These are phyloP conservation scores for Sturnus vulgaris DNA, from an alignment of 2,113 vertebrate species.

Conservation along the genomic window DNA sequence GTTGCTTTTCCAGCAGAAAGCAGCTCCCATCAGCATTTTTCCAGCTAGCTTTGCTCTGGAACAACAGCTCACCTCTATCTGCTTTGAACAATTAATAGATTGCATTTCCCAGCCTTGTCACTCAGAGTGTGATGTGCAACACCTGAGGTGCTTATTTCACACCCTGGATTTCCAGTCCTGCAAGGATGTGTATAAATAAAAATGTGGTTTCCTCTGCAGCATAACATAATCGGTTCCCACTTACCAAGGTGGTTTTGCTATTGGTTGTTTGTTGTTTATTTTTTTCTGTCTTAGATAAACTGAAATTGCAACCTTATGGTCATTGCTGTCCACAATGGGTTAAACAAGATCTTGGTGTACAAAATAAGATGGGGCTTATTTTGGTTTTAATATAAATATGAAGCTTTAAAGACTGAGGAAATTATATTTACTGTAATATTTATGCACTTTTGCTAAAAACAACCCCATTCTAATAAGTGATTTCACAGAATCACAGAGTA, in stretches of 20 bases:
- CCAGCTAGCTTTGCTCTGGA: not conserved
- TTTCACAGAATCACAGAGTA: not conserved
- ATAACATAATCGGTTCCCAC: not conserved
- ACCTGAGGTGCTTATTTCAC: not conserved
- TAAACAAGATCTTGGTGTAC: not conserved
- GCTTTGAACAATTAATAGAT: not conserved
- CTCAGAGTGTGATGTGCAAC: not conserved
- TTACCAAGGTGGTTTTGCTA: not conserved
- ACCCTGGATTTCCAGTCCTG: not conserved
- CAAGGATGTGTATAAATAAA: not conserved
- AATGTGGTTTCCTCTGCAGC: not conserved
- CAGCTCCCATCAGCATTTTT: not conserved
- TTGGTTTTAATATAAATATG: not conserved
- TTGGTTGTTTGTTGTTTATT: not conserved
- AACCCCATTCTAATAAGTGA: not conserved
- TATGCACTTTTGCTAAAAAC: not conserved
- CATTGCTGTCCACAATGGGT: rapidly evolving
- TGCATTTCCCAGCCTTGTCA: not conserved
- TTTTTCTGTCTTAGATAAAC: not conserved
- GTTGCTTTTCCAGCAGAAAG: not conserved
- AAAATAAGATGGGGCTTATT: not conserved
- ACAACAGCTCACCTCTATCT: not conserved
- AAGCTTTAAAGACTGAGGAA: not conserved
- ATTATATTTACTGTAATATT: not conserved
- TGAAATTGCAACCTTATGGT: not conserved